phyloP scores from a whole-genome alignment of 2,797 vertebrate species.

The Lutjanus argentimaculatus region DNA sequence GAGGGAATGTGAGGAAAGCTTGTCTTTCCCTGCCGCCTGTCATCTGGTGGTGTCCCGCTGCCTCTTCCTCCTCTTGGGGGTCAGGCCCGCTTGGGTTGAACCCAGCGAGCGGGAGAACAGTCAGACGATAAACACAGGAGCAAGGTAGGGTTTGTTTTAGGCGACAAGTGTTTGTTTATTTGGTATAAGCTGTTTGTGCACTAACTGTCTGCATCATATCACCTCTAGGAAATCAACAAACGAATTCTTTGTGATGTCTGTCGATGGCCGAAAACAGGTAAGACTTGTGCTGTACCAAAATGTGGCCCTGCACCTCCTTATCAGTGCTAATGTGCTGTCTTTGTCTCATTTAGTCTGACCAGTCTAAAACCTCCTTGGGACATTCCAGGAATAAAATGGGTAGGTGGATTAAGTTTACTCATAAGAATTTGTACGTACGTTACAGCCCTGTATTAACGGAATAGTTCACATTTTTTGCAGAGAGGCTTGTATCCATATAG shows the following conservation, averaged over 20 bases:
- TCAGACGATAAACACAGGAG: slow-evolving; percentile 37
- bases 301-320: background rate
- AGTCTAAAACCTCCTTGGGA: slow-evolving; percentile 75
- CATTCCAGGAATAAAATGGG: slow-evolving; percentile 85
- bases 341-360: slow-evolving; percentile 79
- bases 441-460: background rate
- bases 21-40: slow-evolving; percentile 85
- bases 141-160: slow-evolving; percentile 69
- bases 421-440: background rate
- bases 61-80: slow-evolving; percentile 87
- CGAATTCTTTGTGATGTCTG: slow-evolving; percentile 60
- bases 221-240: slow-evolving; percentile 69
- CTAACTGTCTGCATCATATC: slow-evolving; percentile 17
- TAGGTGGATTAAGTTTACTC: slow-evolving; percentile 59
- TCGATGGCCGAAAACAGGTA: slow-evolving; percentile 75
- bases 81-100: slow-evolving; percentile 86
- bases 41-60: slow-evolving; percentile 87
- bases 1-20: slow-evolving; percentile 77
- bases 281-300: background rate
- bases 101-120: slow-evolving; percentile 64
- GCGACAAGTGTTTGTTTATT: background rate
- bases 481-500: background rate
- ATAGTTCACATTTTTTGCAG: background rate
- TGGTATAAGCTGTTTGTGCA: background rate
- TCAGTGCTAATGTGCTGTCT: slow-evolving; percentile 29